Conservation (phyloP, 2,888 invertebrate species). For the Liposcelis brunnea region DNA sequence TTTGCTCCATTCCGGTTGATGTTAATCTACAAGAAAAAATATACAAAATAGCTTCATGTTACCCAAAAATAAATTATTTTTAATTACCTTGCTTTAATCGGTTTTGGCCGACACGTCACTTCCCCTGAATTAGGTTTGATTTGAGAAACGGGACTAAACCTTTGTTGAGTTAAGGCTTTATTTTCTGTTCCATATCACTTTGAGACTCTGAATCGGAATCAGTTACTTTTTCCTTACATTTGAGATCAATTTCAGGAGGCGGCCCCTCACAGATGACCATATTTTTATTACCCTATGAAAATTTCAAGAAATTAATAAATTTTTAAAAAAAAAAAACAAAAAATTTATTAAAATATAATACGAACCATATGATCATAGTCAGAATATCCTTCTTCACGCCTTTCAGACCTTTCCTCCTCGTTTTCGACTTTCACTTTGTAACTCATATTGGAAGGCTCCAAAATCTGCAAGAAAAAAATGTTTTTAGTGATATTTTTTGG, state of each 20-base stretch:
- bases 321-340: too few species aligned
- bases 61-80: background rate
- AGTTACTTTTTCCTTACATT: constrained; percentile 78
- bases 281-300: too few species aligned
- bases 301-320: too few species aligned
- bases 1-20: constrained; percentile 31
- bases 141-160: constrained; percentile 37
- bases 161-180: constrained; percentile 36
- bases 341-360: too few species aligned
- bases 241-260: constrained; percentile 57
- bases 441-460: too few species aligned
- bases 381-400: constrained; percentile 38
- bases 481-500: too few species aligned
- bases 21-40: constrained; percentile 24
- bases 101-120: constrained; percentile 72
- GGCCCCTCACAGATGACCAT: constrained; percentile 45
- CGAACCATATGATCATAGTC: constrained; percentile 52
- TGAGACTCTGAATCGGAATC: constrained; percentile 63
- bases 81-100: constrained; percentile 50
- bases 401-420: constrained; percentile 20
- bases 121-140: constrained; percentile 33
- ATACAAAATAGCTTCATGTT: too few species aligned
- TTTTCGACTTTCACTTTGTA: constrained; percentile 19
- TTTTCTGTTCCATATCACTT: constrained; percentile 34
- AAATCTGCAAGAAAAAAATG: too few species aligned